Percentiles rank a stretch among this genome's conserved stretches.
Conservation (phyloP, 2,797 vertebrate species). For the Sarcophilus harrisii region DNA sequence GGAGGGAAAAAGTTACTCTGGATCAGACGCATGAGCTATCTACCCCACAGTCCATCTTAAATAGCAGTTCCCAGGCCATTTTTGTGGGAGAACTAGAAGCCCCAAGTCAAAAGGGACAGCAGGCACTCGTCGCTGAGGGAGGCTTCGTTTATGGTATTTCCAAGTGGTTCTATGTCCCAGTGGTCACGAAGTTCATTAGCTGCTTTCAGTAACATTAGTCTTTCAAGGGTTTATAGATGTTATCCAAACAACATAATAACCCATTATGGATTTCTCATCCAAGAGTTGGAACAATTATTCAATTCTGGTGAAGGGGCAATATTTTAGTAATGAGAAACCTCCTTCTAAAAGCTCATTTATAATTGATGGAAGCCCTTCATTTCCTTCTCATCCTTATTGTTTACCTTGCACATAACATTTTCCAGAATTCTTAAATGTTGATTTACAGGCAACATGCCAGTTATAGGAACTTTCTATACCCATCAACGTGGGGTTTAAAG, state of each 20-base stretch:
- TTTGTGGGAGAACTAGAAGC: not conserved
- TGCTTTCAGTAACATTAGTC: not conserved
- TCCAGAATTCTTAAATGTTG: not conserved
- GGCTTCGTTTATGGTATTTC: not conserved
- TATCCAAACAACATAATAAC: not conserved
- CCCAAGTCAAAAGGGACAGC: not conserved
- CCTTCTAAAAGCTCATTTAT: not conserved
- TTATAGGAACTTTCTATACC: not conserved
- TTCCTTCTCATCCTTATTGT: not conserved
- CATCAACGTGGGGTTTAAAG: conserved; percentile 3
- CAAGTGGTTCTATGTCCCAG: not conserved
- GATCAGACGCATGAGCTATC: not conserved
- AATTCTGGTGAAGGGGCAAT: not conserved
- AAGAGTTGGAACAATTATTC: not conserved
- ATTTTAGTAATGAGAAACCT: not conserved
- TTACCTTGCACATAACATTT: not conserved
- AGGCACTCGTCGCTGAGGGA: not conserved
- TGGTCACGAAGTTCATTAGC: not conserved
- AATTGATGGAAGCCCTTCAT: not conserved
- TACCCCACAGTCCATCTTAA: not conserved
- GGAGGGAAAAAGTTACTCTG: not conserved
- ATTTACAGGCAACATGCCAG: conserved; percentile 29
- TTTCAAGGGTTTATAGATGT: not conserved
- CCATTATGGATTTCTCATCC: not conserved
- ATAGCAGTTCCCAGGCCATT: not conserved